Percentiles rank a stretch among this genome's conserved stretches.
Conservation (phyloP, 2,888 invertebrate species). For the Hemicrepidius hirtus region DNA sequence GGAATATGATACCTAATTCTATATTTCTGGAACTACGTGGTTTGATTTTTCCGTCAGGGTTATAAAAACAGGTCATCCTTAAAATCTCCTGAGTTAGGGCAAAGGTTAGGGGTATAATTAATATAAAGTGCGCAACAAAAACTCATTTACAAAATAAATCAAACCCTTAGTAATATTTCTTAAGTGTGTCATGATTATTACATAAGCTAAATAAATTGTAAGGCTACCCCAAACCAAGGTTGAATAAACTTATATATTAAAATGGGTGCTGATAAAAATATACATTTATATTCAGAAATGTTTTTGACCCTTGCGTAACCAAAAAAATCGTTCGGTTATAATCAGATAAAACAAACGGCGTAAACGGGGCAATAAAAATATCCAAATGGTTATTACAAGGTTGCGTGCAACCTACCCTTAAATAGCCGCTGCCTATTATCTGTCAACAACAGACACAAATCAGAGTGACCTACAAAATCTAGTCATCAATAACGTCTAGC, state of each 20-base stretch:
- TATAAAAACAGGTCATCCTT: no score
- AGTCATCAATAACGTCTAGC: slow-evolving; percentile 65
- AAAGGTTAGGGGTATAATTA: no score
- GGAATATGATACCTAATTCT: no score
- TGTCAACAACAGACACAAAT: slow-evolving; percentile 68
- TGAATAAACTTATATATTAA: slow-evolving; percentile 31
- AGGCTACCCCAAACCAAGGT: slow-evolving; percentile 2
- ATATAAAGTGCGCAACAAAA: no score
- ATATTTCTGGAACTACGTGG: no score
- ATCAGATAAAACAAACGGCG: slow-evolving; percentile 50
- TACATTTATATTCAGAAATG: slow-evolving; percentile 31
- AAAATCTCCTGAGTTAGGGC: no score
- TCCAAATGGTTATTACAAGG: slow-evolving; percentile 55
- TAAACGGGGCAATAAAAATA: slow-evolving; percentile 59
- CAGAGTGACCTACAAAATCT: slow-evolving; percentile 67
- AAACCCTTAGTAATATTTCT: no score
- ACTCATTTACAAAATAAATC: no score
- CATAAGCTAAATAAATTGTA: neutral
- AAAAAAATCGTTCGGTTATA: slow-evolving; percentile 28
- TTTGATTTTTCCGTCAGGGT: no score
- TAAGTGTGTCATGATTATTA: no score
- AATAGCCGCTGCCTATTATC: slow-evolving; percentile 60
- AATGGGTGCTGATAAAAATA: slow-evolving; percentile 18
- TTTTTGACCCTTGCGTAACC: slow-evolving; percentile 21
- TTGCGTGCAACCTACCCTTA: slow-evolving; percentile 52